Base-by-base conservation (phyloP, 2,888 invertebrate genomes). In the Sturmia bella region DNA sequence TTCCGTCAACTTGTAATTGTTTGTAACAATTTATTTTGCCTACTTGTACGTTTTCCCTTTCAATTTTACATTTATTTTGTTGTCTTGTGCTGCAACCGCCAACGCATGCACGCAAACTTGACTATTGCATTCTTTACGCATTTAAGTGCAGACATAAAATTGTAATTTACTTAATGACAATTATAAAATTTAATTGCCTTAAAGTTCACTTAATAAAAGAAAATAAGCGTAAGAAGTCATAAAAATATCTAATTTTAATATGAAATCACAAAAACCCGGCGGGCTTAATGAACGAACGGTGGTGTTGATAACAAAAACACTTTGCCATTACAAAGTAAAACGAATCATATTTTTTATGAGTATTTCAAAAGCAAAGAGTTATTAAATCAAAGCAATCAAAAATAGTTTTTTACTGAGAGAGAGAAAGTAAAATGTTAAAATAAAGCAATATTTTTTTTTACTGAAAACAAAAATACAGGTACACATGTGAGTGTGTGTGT, bases 171-270 rank as follows among this genome's bases (percentile, higher is more conserved):
- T 73, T 79, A 79, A 79, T 73, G 66, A 74, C 74, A 78, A 78
- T 74, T 66, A 78, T 61, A 78, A 70, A 82, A 78, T 78, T 78
- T 82, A 82, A 82, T 82, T 82, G 74, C 82, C 3, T 32, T 32
- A 32, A 32, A 32, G 32, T 32, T 32, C 32, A 32, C 32, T 32
- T 32, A 32, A 32, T 32, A 59, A 74, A 70, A 78, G 66, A 74
- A 70, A 78, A 70, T 48, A 59, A 79, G 59, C 57, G 56, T 9
- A 32, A 66, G 52, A 59, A 72, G 59, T 43, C 50, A 37, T 78
- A 78, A 78, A 72, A 66, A 59, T 50, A n/a, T n/a, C n/a, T n/a
- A 12, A 27, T 50, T 64, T 64, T 27, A 61, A 17, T 39, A 24
- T 61, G 32, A 72, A 61, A 68, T 61, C 27, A 66, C 41, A 27